Percentiles rank a stretch among this genome's conserved stretches.
phyloP scores from a whole-genome alignment of 2,888 invertebrate genomes.

The Acleris laterana region DNA sequence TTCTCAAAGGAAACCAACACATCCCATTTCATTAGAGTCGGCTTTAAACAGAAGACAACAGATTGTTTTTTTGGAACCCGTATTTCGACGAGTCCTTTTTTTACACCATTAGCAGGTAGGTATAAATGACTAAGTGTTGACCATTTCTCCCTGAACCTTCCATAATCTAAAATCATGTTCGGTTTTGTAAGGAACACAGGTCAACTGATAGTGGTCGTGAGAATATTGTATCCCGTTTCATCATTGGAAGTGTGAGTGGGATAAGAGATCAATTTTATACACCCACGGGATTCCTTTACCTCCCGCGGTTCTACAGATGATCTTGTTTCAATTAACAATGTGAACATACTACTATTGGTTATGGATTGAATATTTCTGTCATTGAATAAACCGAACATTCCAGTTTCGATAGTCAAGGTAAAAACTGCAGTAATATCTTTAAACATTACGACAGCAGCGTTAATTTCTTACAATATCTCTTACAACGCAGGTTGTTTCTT shows the following conservation, averaged over 20 bases:
- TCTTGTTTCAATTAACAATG: constrained; percentile 73
- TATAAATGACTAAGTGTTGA: constrained; percentile 36
- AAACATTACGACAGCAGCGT: no score
- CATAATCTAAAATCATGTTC: constrained; percentile 2
- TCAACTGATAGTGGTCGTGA: constrained; percentile 19
- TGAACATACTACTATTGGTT: constrained; percentile 46
- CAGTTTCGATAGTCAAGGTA: background rate
- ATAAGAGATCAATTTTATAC: constrained; percentile 53
- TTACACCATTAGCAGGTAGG: constrained; percentile 61
- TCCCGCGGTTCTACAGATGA: constrained; percentile 61
- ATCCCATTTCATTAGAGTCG: constrained; percentile 63
- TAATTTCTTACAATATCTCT: no score
- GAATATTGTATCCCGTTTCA: constrained; percentile 41
- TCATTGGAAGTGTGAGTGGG: constrained; percentile 49
- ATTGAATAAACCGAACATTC: constrained; percentile 20
- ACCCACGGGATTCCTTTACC: constrained; percentile 60
- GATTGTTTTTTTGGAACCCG: constrained; percentile 38
- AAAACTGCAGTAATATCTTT: background rate
- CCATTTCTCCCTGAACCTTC: constrained; percentile 24
- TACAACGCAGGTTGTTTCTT: background rate
- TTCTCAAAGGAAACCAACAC: constrained; percentile 44
- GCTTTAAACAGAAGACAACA: constrained; percentile 51
- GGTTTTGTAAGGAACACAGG: constrained; percentile 1
- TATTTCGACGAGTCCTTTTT: constrained; percentile 49
- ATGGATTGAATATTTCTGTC: constrained; percentile 31